Conservation (phyloP, 2,888 invertebrate species). For the Neoscelio sp. region DNA sequence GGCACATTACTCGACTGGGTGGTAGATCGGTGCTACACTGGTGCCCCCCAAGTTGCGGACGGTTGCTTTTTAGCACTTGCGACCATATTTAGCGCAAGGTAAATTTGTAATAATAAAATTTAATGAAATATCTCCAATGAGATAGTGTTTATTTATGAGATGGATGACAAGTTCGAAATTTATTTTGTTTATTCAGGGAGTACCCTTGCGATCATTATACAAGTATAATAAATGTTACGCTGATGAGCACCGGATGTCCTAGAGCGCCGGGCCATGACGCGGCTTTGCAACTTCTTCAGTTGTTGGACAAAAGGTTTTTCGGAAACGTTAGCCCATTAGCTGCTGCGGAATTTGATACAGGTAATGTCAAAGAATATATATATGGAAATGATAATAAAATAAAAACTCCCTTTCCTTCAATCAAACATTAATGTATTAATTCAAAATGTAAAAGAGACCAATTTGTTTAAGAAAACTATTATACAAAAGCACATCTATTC, state of each 20-base stretch:
- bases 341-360: slow-evolving; percentile 88
- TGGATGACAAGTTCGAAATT: not conserved
- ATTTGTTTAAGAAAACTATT: too few species aligned
- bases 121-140: too few species aligned
- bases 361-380: too few species aligned
- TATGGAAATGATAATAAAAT: slow-evolving; percentile 72
- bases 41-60: slow-evolving; percentile 94
- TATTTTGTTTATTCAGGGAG: slow-evolving; percentile 86
- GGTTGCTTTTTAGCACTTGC: slow-evolving; percentile 98
- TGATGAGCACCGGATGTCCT: slow-evolving; percentile 98
- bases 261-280: slow-evolving; percentile 96
- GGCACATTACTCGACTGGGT: slow-evolving; percentile 98
- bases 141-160: too few species aligned
- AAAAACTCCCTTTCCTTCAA: too few species aligned
- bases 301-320: slow-evolving; percentile 97
- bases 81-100: slow-evolving; percentile 98
- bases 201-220: slow-evolving; percentile 99
- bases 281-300: slow-evolving; percentile 96
- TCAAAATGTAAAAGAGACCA: too few species aligned
- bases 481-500: too few species aligned
- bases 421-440: too few species aligned
- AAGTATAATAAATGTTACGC: slow-evolving; percentile 98
- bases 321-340: slow-evolving; percentile 90
- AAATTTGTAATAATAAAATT: slow-evolving; percentile 72
- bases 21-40: slow-evolving; percentile 98